A percentile compares a stretch with the other conserved stretches of the same genome.
Conservation (phyloP, 2,888 invertebrate species). For the Agriopis leucophaearia region DNA sequence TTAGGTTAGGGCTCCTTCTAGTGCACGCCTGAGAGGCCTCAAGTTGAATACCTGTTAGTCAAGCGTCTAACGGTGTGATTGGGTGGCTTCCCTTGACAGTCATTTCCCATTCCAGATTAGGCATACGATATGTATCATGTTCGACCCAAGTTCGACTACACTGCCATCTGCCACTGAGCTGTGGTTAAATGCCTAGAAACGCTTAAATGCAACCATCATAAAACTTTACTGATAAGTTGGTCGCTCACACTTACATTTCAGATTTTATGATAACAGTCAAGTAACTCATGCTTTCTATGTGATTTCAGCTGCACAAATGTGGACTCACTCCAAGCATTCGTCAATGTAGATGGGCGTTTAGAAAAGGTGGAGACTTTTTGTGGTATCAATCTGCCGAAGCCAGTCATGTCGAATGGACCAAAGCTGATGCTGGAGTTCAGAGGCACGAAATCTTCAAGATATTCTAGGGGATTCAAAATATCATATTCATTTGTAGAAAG, state of each 20-base stretch:
- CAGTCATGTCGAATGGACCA: conserved; percentile 97
- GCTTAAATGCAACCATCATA: too few species aligned
- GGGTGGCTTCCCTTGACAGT: too few species aligned
- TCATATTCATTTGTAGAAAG: conserved; percentile 96
- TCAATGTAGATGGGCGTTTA: conserved; percentile 93
- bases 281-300: conserved; percentile 40
- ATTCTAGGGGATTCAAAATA: conserved; percentile 95
- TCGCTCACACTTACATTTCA: not conserved
- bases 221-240: too few species aligned
- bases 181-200: too few species aligned
- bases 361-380: conserved; percentile 96
- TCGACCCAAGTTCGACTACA: too few species aligned
- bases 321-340: conserved; percentile 93
- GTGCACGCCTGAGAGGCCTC: too few species aligned
- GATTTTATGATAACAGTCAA: conserved; percentile 21
- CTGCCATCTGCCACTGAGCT: too few species aligned
- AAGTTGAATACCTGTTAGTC: too few species aligned
- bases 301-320: conserved; percentile 90
- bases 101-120: too few species aligned
- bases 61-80: too few species aligned
- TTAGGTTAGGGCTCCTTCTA: too few species aligned
- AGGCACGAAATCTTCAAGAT: conserved; percentile 91
- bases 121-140: too few species aligned
- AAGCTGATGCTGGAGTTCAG: conserved; percentile 94
- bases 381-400: conserved; percentile 92